Evolutionary conservation across 2,888 invertebrate genomes (phyloP), one percentile per base, ranked within the genome.

Genomic region (Torymus tubicola): DNA sequence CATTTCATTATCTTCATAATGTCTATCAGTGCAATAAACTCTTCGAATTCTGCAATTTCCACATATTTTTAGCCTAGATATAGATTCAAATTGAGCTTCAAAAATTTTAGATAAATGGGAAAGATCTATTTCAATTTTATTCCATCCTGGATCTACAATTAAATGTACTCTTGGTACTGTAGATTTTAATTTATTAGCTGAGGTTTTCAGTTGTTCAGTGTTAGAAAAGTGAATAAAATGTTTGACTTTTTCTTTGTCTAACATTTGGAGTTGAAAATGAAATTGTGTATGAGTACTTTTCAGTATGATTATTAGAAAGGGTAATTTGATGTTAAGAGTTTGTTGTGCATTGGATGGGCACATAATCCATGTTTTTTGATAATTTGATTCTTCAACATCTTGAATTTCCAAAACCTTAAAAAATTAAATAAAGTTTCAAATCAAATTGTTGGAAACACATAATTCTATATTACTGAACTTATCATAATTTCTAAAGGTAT

Each of bases 281-380:
- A 98, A 98, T 91, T 97, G 97, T 89, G 97, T 96, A 91, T 97
- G 97, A 86, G 98, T 93, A 92, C 98, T 98, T 92, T 98, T 99
- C 78, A 98, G 96, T 79, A 98, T 96, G 95, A 98, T 96, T 80
- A 98, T 97, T 87, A 99, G 93, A 92, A 96, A 96, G 0, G 98
- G 98, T 85, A 99, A 92, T 91, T 97, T 97, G 86, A 98, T 97
- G 58, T 98, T 97, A 16, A 99, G 93, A 1, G 96, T 96, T 91
- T 97, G 96, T 88, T 95, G 94, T 2, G 97, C 95, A 91, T 97
- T 97, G 50, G 96, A 95, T 52, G 98, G 98, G 90, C 98, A 98
- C 60, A 96, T 96, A 85, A 98, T 97, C 88, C 95, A 98, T 13
- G 98, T 97, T 13, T 97, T 98, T 91, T 96, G 96, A 84, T 97